Base-by-base conservation (phyloP, 2,113 vertebrate species). In the Sinocyclocheilus maitianheensis region DNA sequence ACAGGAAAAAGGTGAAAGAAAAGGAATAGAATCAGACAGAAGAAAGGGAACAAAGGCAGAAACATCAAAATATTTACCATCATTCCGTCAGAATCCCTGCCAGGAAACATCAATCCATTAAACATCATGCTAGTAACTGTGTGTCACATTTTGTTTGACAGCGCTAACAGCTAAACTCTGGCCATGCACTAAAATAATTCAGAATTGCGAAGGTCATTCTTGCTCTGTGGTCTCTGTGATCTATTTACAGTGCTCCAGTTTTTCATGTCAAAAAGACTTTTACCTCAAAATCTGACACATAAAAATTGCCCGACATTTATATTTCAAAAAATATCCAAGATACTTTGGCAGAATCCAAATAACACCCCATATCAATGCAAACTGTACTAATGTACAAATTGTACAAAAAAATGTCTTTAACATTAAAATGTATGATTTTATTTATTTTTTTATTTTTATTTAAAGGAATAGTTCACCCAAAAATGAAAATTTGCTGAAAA, bases 71-170 rank as follows among this genome's bases (percentile, higher is more conserved):
- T 72, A 83, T 83, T 83, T 55, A 55, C 48, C 48, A 22, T 72
- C 46, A 22, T 72, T 69, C 18, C 0, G 7, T 83, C 20, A 82
- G 80, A 82, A 67, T 67, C 30, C n/a, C n/a, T 79, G 48, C 22
- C 48, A 51, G 40, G 16, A 71, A 46, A 53, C 26, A 22, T 87
- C 74, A 53, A 86, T 89, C 84, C 90, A 91, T 91, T 91, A 10
- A 83, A 37, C 48, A 53, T 22, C 63, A 53, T 13, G 10, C n/a
- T 37, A 60, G 30, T 60, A 58, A 30, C 34, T 79, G 43, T 24
- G 69, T 24, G 71, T 74, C 37, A 43, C 12, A 1, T 43, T 72
- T 22, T 72, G 46, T 48, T 2, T 48, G 46, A 48, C 2, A 48
- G 46, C 46, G 46, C 46, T 48, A 12, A 76, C n/a, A 24, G 43